A percentile compares a stretch with the other conserved stretches of the same genome.
phyloP scores from a whole-genome alignment of 2,888 invertebrate genomes.

The Ectemnius continuus region DNA sequence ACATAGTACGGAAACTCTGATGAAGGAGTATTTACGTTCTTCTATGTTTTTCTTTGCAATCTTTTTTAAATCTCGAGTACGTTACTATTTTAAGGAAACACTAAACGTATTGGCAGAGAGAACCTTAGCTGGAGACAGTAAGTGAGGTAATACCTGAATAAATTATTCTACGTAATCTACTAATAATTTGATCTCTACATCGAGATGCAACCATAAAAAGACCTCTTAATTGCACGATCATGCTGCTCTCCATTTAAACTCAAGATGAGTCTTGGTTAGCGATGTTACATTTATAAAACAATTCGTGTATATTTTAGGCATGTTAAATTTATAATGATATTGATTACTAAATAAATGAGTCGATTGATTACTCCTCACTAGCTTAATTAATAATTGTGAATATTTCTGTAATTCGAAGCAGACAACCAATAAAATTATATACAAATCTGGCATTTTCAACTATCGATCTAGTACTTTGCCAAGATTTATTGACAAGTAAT shows the following conservation, averaged over 20 bases:
- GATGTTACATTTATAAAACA: conserved; percentile 72
- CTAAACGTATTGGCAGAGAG: conserved; percentile 68
- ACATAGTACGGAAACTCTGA: conserved; percentile 59
- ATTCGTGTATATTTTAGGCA: conserved; percentile 77
- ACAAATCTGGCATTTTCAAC: conserved; percentile 42
- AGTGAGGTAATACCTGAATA: conserved; percentile 60
- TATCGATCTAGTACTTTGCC: conserved; percentile 26
- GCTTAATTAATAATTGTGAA: conserved; percentile 69
- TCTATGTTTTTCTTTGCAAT: conserved; percentile 67
- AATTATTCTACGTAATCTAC: conserved; percentile 62
- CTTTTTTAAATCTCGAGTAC: conserved; percentile 56
- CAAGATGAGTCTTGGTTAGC: conserved; percentile 70
- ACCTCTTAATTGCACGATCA: conserved; percentile 57
- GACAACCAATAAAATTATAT: conserved; percentile 61
- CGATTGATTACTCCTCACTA: conserved; percentile 73
- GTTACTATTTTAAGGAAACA: conserved; percentile 69
- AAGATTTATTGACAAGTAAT: no score
- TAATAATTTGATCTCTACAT: conserved; percentile 52
- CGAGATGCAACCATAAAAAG: conserved; percentile 34
- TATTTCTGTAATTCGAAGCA: conserved; percentile 64
- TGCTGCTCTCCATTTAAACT: conserved; percentile 60
- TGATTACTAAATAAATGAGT: conserved; percentile 73
- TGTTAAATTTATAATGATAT: conserved; percentile 76
- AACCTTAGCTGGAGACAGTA: conserved; percentile 71
- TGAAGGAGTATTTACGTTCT: conserved; percentile 63